phyloP scores from a whole-genome alignment of 2,797 vertebrate genomes.

The Mormyrus hasselquistii region DNA sequence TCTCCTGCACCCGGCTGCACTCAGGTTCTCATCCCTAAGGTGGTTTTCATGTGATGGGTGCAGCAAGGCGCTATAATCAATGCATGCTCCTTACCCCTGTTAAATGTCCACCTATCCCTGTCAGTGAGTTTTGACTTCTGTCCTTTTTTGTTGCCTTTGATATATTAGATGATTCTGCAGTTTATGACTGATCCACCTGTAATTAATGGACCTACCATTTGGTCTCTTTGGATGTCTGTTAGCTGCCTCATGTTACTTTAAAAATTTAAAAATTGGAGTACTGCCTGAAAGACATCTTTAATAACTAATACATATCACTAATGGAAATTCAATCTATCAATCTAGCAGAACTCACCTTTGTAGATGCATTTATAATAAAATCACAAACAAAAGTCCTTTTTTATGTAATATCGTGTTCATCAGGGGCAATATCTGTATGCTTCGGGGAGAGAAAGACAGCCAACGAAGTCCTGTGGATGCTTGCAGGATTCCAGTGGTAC shows the following conservation, averaged over 20 bases:
- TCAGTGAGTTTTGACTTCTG: neutral
- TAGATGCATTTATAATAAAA: neutral
- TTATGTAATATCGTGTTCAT: neutral
- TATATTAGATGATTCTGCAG: neutral
- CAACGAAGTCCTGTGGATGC: neutral
- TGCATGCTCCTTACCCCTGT: neutral
- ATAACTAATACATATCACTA: neutral
- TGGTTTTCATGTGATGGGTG: neutral
- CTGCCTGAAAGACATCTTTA: neutral
- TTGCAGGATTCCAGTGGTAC: neutral
- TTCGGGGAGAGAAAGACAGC: neutral
- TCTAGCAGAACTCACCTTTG: neutral
- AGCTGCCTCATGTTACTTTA: neutral
- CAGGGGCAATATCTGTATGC: neutral
- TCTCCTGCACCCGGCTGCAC: neutral
- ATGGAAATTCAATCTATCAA: neutral
- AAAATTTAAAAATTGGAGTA: neutral
- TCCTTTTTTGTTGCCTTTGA: neutral
- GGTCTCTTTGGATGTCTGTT: neutral
- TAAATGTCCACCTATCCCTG: neutral
- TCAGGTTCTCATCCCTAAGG: neutral
- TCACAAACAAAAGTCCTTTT: neutral
- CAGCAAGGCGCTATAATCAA: neutral
- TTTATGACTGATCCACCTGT: neutral
- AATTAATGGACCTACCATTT: neutral